Base-by-base conservation (phyloP, 2,113 vertebrate genomes). In the Xiphorhynchus elegans region DNA sequence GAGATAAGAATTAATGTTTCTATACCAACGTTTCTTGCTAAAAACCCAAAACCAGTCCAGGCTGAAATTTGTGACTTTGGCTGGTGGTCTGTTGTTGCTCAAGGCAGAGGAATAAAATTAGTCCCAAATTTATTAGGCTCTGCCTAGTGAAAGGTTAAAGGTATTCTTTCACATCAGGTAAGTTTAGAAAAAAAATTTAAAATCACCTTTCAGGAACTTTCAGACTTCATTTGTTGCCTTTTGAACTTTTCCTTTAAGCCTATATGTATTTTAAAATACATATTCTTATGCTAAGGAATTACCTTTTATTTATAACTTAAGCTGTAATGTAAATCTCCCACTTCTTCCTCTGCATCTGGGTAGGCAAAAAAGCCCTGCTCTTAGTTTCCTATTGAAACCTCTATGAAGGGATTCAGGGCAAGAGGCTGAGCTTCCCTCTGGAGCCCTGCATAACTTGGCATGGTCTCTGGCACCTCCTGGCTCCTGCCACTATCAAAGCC, bases 1-100 rank as follows among this genome's bases (percentile, higher is more conserved):
- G 66, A 81, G 56, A 89, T 74, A 90, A 87, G 68, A 74, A 72
- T 69, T 90, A 40, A 50, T 18, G 8, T 67, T 92, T 85, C 92
- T 55, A 50, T 72, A 79, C 25, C 42, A 46, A 6, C 3, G 6
- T 17, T 89, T 37, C 37, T 78, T 53, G 47, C n/a, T 94, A 84
- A 60, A 78, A 44, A 42, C 28, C 7, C 58, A 19, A 28, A 31
- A 10, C 9, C 25, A 39, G 39, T 15, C 10, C 31, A 77, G 60
- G 5, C 56, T 24, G 16, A 78, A 91, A 39, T 16, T 7, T 49
- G 74, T 81, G 33, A 59, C 28, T 67, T 59, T 15, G 7, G 16
- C 12, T 29, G 23, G 56, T 40, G 28, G 15, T 31, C 44, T 25
- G 19, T 72, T 42, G 15, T 24, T 0, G 0, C 11, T 79, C 2